Evolutionary conservation across 2,888 invertebrate genomes (phyloP).

Genomic region (Thecocarcelia acutangulata): DNA sequence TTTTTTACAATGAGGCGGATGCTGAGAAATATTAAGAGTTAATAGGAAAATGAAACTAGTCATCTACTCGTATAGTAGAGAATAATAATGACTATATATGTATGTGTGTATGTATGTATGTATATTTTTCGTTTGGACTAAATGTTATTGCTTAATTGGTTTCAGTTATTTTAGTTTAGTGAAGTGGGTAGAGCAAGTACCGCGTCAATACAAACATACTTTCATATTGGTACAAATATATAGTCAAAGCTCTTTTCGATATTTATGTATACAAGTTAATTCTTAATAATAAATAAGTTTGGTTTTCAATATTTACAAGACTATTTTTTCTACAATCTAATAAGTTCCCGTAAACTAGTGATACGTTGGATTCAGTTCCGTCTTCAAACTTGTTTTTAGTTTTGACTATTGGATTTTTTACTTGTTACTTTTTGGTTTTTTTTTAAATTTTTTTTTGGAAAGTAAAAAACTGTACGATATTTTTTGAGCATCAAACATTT

Average conservation of each 20-base stretch:
- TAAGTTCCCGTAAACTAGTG: conserved; percentile 56
- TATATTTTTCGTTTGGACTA: conserved; percentile 58
- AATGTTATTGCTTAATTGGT: conserved; percentile 66
- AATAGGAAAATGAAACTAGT: conserved; percentile 20
- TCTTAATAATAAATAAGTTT: conserved; percentile 32
- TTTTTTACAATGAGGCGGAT: conserved; percentile 20
- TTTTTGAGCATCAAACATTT: conserved; percentile 25
- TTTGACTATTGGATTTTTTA: conserved; percentile 55
- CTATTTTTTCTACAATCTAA: conserved; percentile 33
- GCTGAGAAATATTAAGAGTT: neutral
- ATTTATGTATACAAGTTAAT: conserved; percentile 39
- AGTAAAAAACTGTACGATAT: conserved; percentile 37
- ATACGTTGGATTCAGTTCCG: conserved; percentile 63
- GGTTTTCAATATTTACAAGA: conserved; percentile 51
- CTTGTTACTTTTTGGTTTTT: too few species aligned
- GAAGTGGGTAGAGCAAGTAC: neutral
- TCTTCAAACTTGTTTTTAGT: conserved; percentile 45
- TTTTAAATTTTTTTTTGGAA: conserved; percentile 33
- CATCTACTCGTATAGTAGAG: too few species aligned
- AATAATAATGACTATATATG: conserved; percentile 39
- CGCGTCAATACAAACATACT: neutral
- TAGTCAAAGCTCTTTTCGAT: conserved; percentile 35
- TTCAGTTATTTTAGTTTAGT: conserved; percentile 29
- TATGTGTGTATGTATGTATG: neutral
- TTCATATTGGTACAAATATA: neutral